Percentiles rank a stretch among this genome's conserved stretches.
phyloP scores from a whole-genome alignment of 2,888 invertebrate genomes.

The Coleophora deauratella region DNA sequence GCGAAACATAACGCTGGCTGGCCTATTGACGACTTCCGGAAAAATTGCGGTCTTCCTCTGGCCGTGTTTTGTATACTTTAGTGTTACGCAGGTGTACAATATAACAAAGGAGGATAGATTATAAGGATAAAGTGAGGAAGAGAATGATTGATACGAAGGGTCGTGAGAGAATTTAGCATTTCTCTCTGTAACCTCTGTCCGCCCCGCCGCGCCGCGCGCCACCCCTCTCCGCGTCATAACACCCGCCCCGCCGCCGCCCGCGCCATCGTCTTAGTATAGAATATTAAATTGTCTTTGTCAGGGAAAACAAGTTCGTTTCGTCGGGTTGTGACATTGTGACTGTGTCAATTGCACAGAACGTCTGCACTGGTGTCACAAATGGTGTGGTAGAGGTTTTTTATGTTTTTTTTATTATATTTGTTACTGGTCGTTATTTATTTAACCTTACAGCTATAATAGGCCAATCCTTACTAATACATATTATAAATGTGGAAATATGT shows the following conservation, averaged over 20 bases:
- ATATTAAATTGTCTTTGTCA: slow-evolving; percentile 64
- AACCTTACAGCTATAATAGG: no score
- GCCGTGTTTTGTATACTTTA: slow-evolving; percentile 6
- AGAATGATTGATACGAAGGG: slow-evolving; percentile 32
- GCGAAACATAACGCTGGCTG: slow-evolving; percentile 17
- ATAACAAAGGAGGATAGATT: not conserved
- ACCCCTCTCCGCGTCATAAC: slow-evolving; percentile 30
- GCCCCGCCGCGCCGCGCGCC: slow-evolving; percentile 11
- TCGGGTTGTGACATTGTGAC: slow-evolving; percentile 51
- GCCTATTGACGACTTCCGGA: no score
- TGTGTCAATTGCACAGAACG: no score
- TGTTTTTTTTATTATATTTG: no score
- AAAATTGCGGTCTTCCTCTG: not conserved
- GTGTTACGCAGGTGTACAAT: slow-evolving; percentile 21
- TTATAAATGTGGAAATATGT: no score
- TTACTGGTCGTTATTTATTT: no score
- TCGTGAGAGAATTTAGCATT: slow-evolving; percentile 37
- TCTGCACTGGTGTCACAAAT: no score
- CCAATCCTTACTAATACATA: no score
- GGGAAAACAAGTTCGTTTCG: slow-evolving; percentile 40
- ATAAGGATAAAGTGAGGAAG: slow-evolving; percentile 6
- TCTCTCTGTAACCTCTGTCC: slow-evolving; percentile 25
- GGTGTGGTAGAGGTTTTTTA: no score
- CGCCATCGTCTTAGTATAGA: no score
- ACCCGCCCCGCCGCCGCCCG: slow-evolving; percentile 40